Evolutionary conservation across 2,888 invertebrate species (phyloP), one percentile per base, ranked within the genome.

Genomic region (Amblyteles armatorius): DNA sequence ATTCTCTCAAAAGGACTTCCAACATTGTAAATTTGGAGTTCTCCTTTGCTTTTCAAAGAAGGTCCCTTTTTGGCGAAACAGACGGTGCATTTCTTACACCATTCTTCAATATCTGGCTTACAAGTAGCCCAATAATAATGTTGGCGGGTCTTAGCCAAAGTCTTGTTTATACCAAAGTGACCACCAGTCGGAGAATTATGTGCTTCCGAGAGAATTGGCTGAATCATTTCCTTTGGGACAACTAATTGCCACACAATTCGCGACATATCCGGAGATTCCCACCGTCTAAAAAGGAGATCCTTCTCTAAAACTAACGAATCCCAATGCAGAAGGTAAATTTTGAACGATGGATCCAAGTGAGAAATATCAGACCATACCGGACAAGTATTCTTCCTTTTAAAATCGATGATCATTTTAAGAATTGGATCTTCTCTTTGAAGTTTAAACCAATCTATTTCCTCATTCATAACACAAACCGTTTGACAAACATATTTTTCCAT

Each of bases 161-260:
- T 91, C 63, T 89, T 90, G 22, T 89, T 87, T 0, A 90, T 69
- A 7, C 91, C 89, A 16, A 91, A 88, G 80, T 91, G 89, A 22
- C 89, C 89, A 33, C 89, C 89, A 0, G 88, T 67, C 4, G 87
- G 78, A 33, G 88, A 88, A 82, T 86, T 81, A 77, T 90, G 89
- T 33, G 87, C 67, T 71, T 86, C 85, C 40, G 71, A 55, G 13
- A 90, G 40, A 16, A 88, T 69, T 65, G 84, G 73, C 16, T n/a
- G n/a, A 29, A 87, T 78, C 44, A 67, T 85, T 40, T 44, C 74
- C 26, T 57, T 67, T 13, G 86, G 83, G 26, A 84, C 48, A 3
- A 84, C 40, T 11, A 86, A 44, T 50, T 86, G 83, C 68, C 78
- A 74, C n/a, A 83, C 9, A 1, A 29, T 29, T 13, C 40, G 40